Base-by-base conservation (phyloP, 2,888 invertebrate genomes). In the Heteropelma amictum region DNA sequence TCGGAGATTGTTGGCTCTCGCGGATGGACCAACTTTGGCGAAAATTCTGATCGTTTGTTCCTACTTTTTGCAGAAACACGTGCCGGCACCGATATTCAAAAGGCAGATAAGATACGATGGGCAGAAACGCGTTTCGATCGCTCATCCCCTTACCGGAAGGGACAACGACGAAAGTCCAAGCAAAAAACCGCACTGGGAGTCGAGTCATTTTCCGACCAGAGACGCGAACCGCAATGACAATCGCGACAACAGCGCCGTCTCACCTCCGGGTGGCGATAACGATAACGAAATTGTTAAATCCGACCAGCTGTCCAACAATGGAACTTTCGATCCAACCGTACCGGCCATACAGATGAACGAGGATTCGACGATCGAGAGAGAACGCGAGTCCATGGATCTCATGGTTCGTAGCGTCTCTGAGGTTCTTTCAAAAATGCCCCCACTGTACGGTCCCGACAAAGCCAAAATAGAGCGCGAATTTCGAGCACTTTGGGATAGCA, bases 91-190 rank as follows among this genome's bases (percentile, higher is more conserved):
- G 3, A 82, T 85, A 82, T 89, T 87, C 74, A 87, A 86, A 58
- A 87, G 89, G 3, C 90, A 90, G 61, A 67, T 65, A 10, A 90
- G 90, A 77, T 91, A 85, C 80, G 90, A 88, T 78, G 90, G 90
- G 0, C 89, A 89, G 76, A 90, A 90, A 80, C 82, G 90, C 63
- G 90, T 90, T 1, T 87, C 89, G 6, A 88, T 90, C 0, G 89
- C 89, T 71, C 88, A 87, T 38, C 69, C 79, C 0, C 78, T 79
- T 1, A 81, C 40, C 28, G 67, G 56, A 40, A 78, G 60, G 19
- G 75, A 77, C 35, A 78, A 77, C 33, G 75, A 71, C 23, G 75
- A 67, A 30, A 42, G 23, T 45, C 2, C 65, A 12, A 8, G 58
- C 10, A 65, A 65, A 10, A 72, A 64, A 12, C 8, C 17, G 35